A percentile compares a stretch with the other conserved stretches of the same genome.
Conservation (phyloP, 2,113 vertebrate genomes). For the Arizona elegans region DNA sequence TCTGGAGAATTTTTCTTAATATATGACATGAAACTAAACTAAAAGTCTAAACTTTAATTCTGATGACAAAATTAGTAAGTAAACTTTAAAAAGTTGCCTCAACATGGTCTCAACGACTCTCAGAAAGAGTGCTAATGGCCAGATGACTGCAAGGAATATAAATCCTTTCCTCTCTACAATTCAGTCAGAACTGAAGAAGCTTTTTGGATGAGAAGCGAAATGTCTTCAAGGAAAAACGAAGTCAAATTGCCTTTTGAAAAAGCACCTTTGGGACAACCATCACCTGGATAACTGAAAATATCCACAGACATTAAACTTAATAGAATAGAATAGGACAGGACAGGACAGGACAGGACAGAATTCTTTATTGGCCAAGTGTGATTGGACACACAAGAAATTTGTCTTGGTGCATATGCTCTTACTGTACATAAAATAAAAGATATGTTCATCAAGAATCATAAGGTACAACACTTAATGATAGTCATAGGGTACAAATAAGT, state of each 20-base stretch:
- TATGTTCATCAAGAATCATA: no score
- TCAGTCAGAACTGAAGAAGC: neutral
- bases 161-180: neutral
- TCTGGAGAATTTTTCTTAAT: neutral
- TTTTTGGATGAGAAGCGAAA: neutral
- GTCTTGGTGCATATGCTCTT: no score
- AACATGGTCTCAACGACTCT: neutral
- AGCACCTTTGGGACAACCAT: neutral
- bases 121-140: neutral
- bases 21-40: neutral
- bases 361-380: no score
- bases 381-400: no score
- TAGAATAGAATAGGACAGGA: no score
- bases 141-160: neutral
- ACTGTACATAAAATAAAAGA: no score
- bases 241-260: neutral
- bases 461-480: no score
- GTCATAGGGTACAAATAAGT: no score
- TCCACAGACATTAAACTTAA: neutral
- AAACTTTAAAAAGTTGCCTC: neutral
- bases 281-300: neutral
- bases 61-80: neutral
- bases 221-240: neutral
- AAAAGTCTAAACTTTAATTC: neutral
- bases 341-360: no score